Evolutionary conservation across 2,113 vertebrate genomes (phyloP).

Genomic region (Lota lota): DNA sequence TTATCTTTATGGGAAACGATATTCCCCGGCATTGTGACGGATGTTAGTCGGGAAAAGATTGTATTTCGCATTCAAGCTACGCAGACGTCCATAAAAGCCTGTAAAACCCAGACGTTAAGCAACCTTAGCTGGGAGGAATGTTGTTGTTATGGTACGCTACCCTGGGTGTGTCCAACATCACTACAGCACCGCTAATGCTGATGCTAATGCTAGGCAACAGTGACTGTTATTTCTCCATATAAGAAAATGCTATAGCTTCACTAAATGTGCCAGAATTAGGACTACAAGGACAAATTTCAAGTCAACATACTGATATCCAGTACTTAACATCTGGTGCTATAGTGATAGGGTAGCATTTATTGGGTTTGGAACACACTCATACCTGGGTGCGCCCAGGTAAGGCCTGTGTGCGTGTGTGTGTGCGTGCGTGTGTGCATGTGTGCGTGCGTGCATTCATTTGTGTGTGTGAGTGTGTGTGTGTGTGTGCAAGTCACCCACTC

Average conservation of each 20-base stretch:
- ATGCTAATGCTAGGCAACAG: no score
- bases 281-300: no score
- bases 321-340: no score
- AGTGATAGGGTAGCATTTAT: no score
- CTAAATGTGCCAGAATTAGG: no score
- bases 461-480: background rate
- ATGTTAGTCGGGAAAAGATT: background rate
- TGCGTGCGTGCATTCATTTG: background rate
- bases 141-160: slow-evolving; percentile 25
- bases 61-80: background rate
- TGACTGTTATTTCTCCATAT: no score
- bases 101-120: slow-evolving; percentile 21
- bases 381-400: slow-evolving; percentile 27
- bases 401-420: no score
- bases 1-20: background rate
- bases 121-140: slow-evolving; percentile 35
- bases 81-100: slow-evolving; percentile 22
- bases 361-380: no score
- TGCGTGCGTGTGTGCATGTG: background rate
- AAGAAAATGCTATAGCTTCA: no score
- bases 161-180: background rate
- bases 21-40: slow-evolving; percentile 3
- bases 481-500: background rate
- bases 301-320: no score
- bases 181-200: no score